These are phyloP conservation scores for Dendrolimus punctatus DNA, from an alignment of 1,140 invertebrate species.

Conservation along the genomic window DNA sequence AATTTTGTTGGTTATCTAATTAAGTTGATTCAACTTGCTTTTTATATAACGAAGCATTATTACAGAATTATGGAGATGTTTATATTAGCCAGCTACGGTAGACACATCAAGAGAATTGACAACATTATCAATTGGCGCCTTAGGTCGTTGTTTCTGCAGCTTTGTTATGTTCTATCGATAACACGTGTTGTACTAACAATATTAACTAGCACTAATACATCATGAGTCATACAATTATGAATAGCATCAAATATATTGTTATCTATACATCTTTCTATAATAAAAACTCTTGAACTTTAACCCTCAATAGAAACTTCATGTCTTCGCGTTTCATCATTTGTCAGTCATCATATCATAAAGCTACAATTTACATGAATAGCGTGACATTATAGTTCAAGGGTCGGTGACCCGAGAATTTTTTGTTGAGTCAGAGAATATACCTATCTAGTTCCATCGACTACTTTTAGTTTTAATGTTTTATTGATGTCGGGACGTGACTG, in stretches of 20 bases:
- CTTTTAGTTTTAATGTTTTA: conserved; percentile 19
- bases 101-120: too few species aligned
- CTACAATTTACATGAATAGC: conserved; percentile 19
- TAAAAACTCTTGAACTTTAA: conserved; percentile 20
- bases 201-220: not conserved
- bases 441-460: conserved; percentile 5
- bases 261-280: conserved; percentile 1
- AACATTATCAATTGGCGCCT: too few species aligned
- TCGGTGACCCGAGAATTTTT: conserved; percentile 14
- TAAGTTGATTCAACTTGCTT: too few species aligned
- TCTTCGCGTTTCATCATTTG: conserved; percentile 24
- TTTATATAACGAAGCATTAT: too few species aligned
- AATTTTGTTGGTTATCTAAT: too few species aligned
- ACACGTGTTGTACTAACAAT: conserved; percentile 1
- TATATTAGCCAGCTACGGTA: too few species aligned
- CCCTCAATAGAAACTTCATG: conserved; percentile 14
- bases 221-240: conserved; percentile 10
- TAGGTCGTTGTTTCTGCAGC: not conserved
- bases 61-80: too few species aligned
- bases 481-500: conserved; percentile 30
- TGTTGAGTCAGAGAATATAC: conserved; percentile 2
- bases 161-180: conserved; percentile 4
- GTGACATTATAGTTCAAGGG: conserved; percentile 12
- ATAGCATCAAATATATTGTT: conserved; percentile 4
- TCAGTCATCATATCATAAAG: conserved; percentile 20